Conservation (phyloP, 2,888 invertebrate genomes). For the Drosophila austrosaltans region DNA sequence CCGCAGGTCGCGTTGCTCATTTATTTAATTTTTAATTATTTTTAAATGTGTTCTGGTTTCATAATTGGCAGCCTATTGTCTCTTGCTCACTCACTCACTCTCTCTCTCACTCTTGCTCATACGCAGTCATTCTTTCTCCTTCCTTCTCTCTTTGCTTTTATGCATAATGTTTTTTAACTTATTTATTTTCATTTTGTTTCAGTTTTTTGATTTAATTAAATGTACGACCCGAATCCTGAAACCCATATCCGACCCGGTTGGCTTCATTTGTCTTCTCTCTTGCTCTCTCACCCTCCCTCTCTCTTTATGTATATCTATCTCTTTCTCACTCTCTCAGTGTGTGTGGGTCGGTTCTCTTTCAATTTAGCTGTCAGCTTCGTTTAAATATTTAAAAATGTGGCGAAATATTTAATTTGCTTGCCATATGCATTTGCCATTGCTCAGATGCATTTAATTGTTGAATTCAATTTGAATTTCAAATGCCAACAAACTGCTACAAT, state of each 20-base stretch:
- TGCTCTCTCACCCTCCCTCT: background rate
- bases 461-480: constrained; percentile 17
- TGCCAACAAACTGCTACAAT: constrained; percentile 11
- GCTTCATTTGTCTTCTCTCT: constrained; percentile 31
- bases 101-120: background rate
- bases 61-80: constrained; percentile 60
- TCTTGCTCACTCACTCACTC: background rate
- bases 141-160: background rate
- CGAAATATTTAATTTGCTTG: constrained; percentile 55
- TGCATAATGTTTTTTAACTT: constrained; percentile 52
- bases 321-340: background rate
- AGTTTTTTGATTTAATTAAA: constrained; percentile 30
- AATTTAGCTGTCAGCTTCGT: constrained; percentile 63
- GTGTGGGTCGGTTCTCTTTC: constrained; percentile 23
- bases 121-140: background rate
- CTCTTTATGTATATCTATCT: background rate
- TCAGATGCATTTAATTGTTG: constrained; percentile 42
- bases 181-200: constrained; percentile 48
- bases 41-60: constrained; percentile 66
- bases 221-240: constrained; percentile 12
- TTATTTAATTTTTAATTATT: constrained; percentile 72
- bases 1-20: constrained; percentile 37
- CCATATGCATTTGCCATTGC: constrained; percentile 46
- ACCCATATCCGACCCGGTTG: constrained; percentile 23
- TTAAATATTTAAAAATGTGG: constrained; percentile 48